Evolutionary conservation across 2,797 vertebrate species (phyloP).

Genomic region (Nyctalus aviator): DNA sequence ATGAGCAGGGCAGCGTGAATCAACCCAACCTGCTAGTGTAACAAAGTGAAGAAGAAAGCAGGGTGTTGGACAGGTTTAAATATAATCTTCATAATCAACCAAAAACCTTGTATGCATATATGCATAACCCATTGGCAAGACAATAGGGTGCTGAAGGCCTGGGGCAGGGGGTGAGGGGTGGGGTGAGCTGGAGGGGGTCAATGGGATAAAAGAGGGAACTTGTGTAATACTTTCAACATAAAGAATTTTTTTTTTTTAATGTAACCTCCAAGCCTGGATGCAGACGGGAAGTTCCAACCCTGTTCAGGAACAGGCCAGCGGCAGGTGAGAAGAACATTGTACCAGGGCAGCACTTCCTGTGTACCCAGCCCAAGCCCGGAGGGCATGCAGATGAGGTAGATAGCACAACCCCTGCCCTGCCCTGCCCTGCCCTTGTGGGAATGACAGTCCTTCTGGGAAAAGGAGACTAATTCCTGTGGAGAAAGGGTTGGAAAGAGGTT

Average conservation of each 20-base stretch:
- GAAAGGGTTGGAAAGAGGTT: not conserved
- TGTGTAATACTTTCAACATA: too few species aligned
- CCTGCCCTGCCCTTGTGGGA: not conserved
- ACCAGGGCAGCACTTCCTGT: not conserved
- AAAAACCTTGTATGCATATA: too few species aligned
- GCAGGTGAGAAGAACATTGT: constrained; percentile 9
- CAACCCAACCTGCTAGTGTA: not conserved
- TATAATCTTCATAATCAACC: not conserved
- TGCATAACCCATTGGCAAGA: too few species aligned
- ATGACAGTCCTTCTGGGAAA: constrained; percentile 26
- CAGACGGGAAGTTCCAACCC: constrained; percentile 8
- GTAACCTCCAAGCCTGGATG: not conserved
- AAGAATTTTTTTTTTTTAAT: too few species aligned
- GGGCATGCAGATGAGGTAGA: not conserved
- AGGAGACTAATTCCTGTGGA: not conserved
- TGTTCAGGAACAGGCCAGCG: not conserved
- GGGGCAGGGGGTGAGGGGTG: too few species aligned
- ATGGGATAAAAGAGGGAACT: too few species aligned
- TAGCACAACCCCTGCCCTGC: not conserved
- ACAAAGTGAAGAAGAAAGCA: not conserved
- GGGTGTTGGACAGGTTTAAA: not conserved
- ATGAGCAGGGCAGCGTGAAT: constrained; percentile 10
- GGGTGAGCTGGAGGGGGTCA: too few species aligned
- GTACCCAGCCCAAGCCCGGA: not conserved
- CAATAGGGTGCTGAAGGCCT: too few species aligned